These are phyloP conservation scores for Cossypha polioptera DNA, from an alignment of 2,797 vertebrate genomes.

Conservation along the genomic window DNA sequence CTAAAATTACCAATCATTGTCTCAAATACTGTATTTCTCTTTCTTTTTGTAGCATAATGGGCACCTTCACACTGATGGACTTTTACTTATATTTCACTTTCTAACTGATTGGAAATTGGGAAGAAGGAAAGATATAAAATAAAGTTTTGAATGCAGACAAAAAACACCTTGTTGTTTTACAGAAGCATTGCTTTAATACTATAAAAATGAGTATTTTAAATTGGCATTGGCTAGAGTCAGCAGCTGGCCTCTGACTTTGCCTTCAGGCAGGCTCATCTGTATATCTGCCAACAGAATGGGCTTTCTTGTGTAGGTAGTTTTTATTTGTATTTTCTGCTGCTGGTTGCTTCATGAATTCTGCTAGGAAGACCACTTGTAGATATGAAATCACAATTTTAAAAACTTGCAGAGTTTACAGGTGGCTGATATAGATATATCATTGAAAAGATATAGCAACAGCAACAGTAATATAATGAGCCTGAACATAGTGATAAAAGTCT, in stretches of 20 bases:
- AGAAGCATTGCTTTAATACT: neutral
- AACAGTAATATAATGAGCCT: neutral
- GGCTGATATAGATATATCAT: neutral
- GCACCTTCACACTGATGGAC: neutral
- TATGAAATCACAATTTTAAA: neutral
- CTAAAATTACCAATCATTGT: neutral
- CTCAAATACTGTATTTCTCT: neutral
- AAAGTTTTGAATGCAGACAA: neutral
- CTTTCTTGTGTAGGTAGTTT: neutral
- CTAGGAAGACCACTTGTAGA: neutral
- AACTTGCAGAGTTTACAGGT: neutral
- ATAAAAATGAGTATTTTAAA: neutral
- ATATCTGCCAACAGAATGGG: neutral
- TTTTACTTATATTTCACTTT: neutral
- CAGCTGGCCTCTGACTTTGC: neutral
- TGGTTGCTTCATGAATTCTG: neutral
- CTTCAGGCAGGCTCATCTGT: neutral
- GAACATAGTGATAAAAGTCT: neutral
- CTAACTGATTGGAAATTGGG: neutral
- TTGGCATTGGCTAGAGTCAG: neutral
- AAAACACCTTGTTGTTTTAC: neutral
- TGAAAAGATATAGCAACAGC: neutral
- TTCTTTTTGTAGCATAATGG: neutral
- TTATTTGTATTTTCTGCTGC: neutral
- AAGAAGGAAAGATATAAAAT: neutral